Conservation (phyloP, 2,888 invertebrate genomes). For the Chrysomela aeneicollis region DNA sequence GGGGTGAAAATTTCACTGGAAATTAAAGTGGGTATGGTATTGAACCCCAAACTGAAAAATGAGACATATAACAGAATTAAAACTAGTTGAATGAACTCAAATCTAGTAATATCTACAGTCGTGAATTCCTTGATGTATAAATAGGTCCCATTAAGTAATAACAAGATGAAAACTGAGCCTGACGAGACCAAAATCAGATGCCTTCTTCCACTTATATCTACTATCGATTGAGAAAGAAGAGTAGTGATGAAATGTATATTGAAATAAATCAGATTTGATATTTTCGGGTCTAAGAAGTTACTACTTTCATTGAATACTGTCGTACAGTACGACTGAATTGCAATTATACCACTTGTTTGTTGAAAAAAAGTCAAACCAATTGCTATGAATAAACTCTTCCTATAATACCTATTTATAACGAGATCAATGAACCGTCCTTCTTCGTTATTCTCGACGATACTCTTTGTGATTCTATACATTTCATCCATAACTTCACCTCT, state of each 20-base stretch:
- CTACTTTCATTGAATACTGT: constrained; percentile 57
- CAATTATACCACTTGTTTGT: constrained; percentile 59
- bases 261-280: constrained; percentile 52
- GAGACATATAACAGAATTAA: constrained; percentile 48
- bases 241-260: constrained; percentile 15
- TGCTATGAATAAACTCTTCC: constrained; percentile 52
- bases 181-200: constrained; percentile 68
- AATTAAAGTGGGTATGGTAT: constrained; percentile 79
- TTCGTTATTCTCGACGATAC: constrained; percentile 61
- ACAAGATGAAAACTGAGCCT: constrained; percentile 56
- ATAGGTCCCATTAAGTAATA: constrained; percentile 60
- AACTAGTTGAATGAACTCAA: constrained; percentile 46
- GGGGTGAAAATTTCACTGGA: constrained; percentile 72
- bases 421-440: constrained; percentile 62
- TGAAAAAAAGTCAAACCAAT: constrained; percentile 62
- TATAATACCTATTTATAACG: constrained; percentile 43
- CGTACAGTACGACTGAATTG: constrained; percentile 56
- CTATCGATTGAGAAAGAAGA: constrained; percentile 59
- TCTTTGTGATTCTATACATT: constrained; percentile 63
- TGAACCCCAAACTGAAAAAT: constrained; percentile 71
- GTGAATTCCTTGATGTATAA: constrained; percentile 57
- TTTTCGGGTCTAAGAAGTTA: constrained; percentile 48
- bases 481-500: constrained; percentile 58
- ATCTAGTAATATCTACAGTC: constrained; percentile 45
- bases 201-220: constrained; percentile 70